phyloP scores from a whole-genome alignment of 2,113 vertebrate genomes.

The Sylvietta virens region DNA sequence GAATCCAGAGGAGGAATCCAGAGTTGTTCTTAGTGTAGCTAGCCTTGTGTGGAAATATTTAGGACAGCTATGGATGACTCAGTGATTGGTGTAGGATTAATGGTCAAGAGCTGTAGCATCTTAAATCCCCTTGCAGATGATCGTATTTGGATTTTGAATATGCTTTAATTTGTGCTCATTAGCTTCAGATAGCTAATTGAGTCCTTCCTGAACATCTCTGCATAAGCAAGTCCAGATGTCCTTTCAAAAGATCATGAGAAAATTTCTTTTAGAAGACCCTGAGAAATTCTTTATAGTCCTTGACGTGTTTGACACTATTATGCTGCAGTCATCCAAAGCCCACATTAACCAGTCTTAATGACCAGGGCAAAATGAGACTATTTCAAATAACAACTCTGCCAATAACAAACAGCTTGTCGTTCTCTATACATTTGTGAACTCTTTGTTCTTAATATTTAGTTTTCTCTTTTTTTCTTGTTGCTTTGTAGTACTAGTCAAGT shows the following conservation, averaged over 20 bases:
- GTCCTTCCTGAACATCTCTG: not conserved
- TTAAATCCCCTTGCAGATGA: not conserved
- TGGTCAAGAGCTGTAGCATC: not conserved
- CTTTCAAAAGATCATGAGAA: constrained; percentile 29
- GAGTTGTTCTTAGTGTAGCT: not conserved
- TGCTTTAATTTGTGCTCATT: not conserved
- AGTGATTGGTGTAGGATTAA: not conserved
- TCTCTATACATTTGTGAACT: not conserved
- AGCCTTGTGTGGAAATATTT: not conserved
- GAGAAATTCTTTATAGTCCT: not conserved
- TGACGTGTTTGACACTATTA: not conserved
- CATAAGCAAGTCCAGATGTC: constrained; percentile 35
- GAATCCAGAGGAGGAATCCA: not conserved
- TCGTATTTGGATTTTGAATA: not conserved
- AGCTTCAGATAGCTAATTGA: not conserved
- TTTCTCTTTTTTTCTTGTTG: not conserved
- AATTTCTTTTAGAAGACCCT: not conserved
- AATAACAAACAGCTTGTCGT: not conserved
- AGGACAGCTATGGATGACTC: not conserved
- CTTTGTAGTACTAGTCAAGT: not conserved
- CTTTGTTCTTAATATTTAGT: not conserved
- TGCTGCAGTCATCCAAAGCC: not conserved
- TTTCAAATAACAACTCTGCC: not conserved
- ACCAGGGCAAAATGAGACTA: not conserved
- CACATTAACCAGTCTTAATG: not conserved